phyloP scores from a whole-genome alignment of 2,113 vertebrate species.

The Tachycineta bicolor region DNA sequence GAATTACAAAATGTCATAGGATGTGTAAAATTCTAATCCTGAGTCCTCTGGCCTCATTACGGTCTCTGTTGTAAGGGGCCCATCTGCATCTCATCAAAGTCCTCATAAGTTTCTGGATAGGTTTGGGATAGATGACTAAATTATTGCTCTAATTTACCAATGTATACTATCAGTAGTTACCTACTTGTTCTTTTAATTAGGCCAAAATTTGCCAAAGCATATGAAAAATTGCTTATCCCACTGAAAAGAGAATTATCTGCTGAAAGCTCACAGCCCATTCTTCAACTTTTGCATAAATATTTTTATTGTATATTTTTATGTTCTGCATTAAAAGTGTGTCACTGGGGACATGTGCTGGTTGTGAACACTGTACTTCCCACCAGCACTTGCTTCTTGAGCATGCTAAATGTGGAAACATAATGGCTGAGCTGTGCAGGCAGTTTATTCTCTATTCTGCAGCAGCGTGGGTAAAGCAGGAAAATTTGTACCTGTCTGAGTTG shows the following conservation, averaged over 20 bases:
- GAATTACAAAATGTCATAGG: not conserved
- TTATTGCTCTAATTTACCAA: not conserved
- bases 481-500: not conserved
- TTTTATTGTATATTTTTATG: not conserved
- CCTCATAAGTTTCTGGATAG: not conserved
- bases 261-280: not conserved
- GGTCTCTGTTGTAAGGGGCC: not conserved
- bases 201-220: constrained; percentile 9
- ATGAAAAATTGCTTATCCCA: constrained; percentile 1
- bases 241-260: not conserved
- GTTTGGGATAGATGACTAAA: not conserved
- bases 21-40: not conserved
- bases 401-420: not conserved
- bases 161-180: not conserved
- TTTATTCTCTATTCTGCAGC: not conserved
- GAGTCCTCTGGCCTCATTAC: not conserved
- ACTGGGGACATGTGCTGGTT: not conserved
- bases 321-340: not conserved
- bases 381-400: not conserved
- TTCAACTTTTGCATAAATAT: constrained; percentile 37
- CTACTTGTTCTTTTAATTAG: constrained; percentile 32
- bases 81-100: not conserved
- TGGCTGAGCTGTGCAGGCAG: not conserved
- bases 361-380: not conserved
- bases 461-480: not conserved